Conservation (phyloP, 2,888 invertebrate genomes). For the Zootermopsis nevadensis region DNA sequence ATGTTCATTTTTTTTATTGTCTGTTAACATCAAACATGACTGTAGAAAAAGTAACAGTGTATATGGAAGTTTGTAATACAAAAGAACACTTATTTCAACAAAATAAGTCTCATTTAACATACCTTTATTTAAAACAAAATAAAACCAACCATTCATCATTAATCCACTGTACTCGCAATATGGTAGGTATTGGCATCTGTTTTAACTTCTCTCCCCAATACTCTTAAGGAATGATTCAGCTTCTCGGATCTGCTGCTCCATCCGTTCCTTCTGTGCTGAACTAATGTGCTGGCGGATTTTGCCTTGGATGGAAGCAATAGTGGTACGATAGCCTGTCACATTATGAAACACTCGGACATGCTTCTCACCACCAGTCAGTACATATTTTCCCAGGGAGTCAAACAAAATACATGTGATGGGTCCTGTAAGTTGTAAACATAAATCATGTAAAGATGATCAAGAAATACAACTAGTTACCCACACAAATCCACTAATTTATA, state of each 20-base stretch:
- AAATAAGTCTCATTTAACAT: constrained; percentile 27
- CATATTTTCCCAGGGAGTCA: constrained; percentile 78
- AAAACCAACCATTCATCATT: constrained; percentile 26
- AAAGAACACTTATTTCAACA: constrained; percentile 30
- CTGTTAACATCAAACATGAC: constrained; percentile 1
- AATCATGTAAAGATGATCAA: not conserved
- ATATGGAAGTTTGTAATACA: constrained; percentile 1
- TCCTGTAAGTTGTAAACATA: constrained; percentile 65
- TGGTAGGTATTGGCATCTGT: not conserved
- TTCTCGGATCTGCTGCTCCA: constrained; percentile 75
- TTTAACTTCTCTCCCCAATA: constrained; percentile 45
- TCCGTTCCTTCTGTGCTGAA: constrained; percentile 80
- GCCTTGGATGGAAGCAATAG: constrained; percentile 64
- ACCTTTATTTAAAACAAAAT: constrained; percentile 7
- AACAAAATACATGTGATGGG: constrained; percentile 76
- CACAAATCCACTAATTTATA: too few relatives aligned
- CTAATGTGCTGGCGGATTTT: constrained; percentile 70
- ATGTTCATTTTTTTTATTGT: not conserved
- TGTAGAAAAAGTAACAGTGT: constrained; percentile 1
- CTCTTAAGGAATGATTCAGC: constrained; percentile 64
- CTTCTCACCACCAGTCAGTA: constrained; percentile 80
- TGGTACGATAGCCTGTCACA: constrained; percentile 72
- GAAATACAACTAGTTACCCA: too few relatives aligned
- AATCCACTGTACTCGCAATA: not conserved
- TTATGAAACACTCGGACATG: constrained; percentile 85